Evolutionary conservation across 1,140 invertebrate species (phyloP), one percentile per base, ranked within the genome.

Genomic region (Drosophila mayri): DNA sequence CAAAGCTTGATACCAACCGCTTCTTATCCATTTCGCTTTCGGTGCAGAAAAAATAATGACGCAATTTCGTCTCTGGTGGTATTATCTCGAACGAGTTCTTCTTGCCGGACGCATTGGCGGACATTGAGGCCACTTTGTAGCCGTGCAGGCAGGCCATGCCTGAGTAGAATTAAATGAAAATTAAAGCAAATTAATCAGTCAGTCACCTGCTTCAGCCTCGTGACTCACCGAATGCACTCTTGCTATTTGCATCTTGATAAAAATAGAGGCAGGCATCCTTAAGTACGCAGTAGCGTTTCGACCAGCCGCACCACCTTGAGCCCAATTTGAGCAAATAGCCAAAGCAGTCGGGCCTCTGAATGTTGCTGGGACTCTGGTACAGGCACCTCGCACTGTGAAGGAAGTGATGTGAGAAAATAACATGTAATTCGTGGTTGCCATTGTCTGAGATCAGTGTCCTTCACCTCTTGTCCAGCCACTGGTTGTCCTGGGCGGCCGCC

Each of bases 231-330:
- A 98, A 96, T 76, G 98, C 97, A 90, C 94, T 95, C 82, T 96
- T 96, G 67, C 97, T 96, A 90, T 96, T 96, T 14, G 95, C 95
- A 92, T 98, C 97, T 79, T 96, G 96, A 93, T 98, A 99, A 93
- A 99, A 98, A 93, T 98, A 99, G 12, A 99, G 94, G 82, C 97
- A 98, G 47, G 98, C 98, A 93, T 99, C 98, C 93, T 99, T 99
- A 7, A 99, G 94, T 22, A 99, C 96, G 94, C 98, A 99, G 94
- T 98, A 99, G 47, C 98, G 95, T 82, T 96, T 95, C 65, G 96
- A 96, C 98, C 98, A 99, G 50, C 94, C 96, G 93, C 96, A 97
- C 95, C 94, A 96, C 92, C 95, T 96, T 79, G 93, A 96, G 91
- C 94, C 95, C 38, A 97, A 94, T 93, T 98, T 99, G 86, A 95